Evolutionary conservation across 2,113 vertebrate species (phyloP), one percentile per base, ranked within the genome.

Genomic region (Crocuta crocuta): DNA sequence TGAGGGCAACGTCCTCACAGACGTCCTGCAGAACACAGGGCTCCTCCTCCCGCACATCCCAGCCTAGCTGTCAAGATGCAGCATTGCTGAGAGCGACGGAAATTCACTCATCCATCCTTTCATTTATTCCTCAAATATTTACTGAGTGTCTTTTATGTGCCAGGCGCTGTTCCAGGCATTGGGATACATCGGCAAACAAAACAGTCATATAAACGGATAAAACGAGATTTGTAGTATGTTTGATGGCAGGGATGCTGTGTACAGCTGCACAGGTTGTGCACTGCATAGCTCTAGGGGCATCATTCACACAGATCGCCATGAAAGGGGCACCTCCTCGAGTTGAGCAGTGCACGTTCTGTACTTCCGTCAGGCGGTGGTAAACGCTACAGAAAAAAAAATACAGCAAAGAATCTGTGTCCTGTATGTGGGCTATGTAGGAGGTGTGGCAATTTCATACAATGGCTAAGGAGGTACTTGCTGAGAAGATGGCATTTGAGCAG

Each of bases 361-460:
- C 12, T 11, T 65, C 61, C 10, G 39, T 16, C 53, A 84, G 55
- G 50, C 45, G 23, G 28, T 26, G n/a, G 39, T 7, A 71, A 50
- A 28, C 21, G 35, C 26, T 24, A 10, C 43, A 17, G 55, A 24
- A 74, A 89, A 78, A 39, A 31, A 73, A 82, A 33, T 10, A n/a
- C 5, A 61, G 82, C 83, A 31, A 78, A 86, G 93, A 55, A 39
- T 43, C 3, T 55, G n/a, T 28, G 58, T n/a, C 16, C 17, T 12
- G 28, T 13, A 12, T 3, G 23, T 13, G 45, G 70, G 85, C 61
- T 43, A 12, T 33, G 50, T 0, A 6, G 24, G 79, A 35, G 50
- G 79, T 0, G 0, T 0, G 15, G 31, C 23, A 68, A 3, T 17
- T 43, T 17, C 50, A 66, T 0, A 7, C 68, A 31, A n/a, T 9